Conservation (phyloP, 2,113 vertebrate genomes). For the Cryptotis parvus region DNA sequence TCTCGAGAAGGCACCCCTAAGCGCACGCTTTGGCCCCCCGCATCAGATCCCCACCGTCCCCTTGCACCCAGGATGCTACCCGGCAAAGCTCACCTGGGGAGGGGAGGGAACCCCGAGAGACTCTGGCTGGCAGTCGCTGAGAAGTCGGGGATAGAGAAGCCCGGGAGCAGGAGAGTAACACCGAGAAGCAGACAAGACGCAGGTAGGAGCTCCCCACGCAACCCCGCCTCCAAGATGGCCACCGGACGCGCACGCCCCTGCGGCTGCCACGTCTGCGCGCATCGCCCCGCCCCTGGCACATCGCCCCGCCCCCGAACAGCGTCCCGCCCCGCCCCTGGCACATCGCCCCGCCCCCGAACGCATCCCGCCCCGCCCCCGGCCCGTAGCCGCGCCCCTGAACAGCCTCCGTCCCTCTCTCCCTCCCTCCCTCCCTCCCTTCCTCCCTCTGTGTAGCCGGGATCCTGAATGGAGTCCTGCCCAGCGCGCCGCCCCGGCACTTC, state of each 20-base stretch:
- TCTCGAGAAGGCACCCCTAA: neutral
- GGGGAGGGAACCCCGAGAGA: neutral
- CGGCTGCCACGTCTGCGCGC: conserved; percentile 4
- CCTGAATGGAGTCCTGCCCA: no score
- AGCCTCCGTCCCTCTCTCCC: neutral
- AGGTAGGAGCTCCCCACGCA: accelerated
- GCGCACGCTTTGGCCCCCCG: no score
- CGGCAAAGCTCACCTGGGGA: conserved; percentile 57
- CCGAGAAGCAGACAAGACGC: neutral
- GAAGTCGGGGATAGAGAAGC: neutral
- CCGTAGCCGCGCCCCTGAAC: neutral
- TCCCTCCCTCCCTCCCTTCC: no score
- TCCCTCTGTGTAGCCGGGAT: no score
- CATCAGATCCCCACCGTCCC: neutral
- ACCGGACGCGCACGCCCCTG: neutral
- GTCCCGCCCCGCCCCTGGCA: no score
- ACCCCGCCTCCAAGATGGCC: conserved; percentile 75
- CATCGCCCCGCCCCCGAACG: no score
- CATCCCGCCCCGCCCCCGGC: accelerated
- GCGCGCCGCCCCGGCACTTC: no score
- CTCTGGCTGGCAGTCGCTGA: neutral
- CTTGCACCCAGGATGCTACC: neutral
- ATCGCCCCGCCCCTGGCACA: neutral
- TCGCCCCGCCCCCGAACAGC: accelerated
- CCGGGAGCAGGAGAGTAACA: accelerated